phyloP scores from a whole-genome alignment of 2,888 invertebrate species.

The Euzetes globulus region DNA sequence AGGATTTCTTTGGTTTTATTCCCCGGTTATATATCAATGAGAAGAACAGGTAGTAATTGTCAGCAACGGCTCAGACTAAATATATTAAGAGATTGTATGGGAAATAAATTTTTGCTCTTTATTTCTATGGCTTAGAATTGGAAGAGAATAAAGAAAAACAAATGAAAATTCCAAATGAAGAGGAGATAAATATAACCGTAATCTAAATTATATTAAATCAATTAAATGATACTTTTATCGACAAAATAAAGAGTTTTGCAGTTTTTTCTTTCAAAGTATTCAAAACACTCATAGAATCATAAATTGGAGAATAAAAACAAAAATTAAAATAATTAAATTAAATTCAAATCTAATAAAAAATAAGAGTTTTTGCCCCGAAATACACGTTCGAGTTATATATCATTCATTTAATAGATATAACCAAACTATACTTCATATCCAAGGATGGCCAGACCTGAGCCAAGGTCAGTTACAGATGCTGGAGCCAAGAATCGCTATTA shows the following conservation, averaged over 20 bases:
- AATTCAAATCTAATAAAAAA: background rate
- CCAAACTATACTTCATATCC: too few species aligned
- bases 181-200: background rate
- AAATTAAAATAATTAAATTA: background rate
- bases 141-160: too few species aligned
- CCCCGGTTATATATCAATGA: background rate
- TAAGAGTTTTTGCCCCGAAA: background rate
- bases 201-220: conserved; percentile 2
- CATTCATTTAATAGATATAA: background rate
- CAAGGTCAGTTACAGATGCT: too few species aligned
- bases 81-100: background rate
- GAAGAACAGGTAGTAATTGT: background rate
- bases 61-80: background rate
- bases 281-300: background rate
- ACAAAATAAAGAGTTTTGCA: background rate
- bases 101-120: too few species aligned
- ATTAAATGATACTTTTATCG: background rate
- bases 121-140: too few species aligned
- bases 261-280: background rate
- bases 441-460: too few species aligned
- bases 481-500: too few species aligned
- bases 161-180: too few species aligned
- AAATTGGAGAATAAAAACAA: background rate
- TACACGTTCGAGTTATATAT: background rate
- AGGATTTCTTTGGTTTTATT: background rate